These are phyloP conservation scores for Erethizon dorsatum DNA, from an alignment of 2,797 vertebrate genomes.

Conservation along the genomic window DNA sequence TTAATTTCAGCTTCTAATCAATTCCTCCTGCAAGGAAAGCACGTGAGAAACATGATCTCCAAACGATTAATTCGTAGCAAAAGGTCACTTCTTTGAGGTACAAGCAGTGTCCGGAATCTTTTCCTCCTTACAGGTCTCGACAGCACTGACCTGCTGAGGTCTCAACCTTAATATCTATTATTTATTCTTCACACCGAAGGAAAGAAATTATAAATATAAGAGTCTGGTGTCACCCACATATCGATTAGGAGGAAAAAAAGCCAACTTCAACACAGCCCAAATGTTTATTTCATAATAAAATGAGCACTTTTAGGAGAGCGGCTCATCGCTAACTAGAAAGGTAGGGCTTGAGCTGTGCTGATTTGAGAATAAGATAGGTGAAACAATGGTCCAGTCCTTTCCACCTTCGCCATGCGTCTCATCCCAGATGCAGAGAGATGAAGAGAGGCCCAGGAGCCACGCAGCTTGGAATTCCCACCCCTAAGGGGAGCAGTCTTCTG, in stretches of 20 bases:
- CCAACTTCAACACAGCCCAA: slow-evolving; percentile 21
- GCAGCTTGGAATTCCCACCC: background rate
- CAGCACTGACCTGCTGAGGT: slow-evolving; percentile 8
- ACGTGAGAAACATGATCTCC: slow-evolving; percentile 72
- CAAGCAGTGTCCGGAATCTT: slow-evolving; percentile 59
- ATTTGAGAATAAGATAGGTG: background rate
- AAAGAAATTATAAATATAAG: slow-evolving; percentile 6
- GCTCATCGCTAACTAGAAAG: background rate
- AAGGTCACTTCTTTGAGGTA: slow-evolving; percentile 72
- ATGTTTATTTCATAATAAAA: slow-evolving; percentile 51
- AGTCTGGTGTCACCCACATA: slow-evolving; percentile 9
- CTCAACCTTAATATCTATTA: slow-evolving; percentile 41
- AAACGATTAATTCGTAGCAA: slow-evolving; percentile 67
- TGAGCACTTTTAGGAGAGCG: background rate
- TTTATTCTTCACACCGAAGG: slow-evolving; percentile 57
- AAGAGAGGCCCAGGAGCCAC: background rate
- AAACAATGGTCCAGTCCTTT: background rate
- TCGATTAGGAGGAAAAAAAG: slow-evolving; percentile 1
- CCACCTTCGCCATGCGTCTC: background rate
- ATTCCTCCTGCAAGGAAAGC: slow-evolving; percentile 68
- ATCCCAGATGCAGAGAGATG: background rate
- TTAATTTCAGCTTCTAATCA: slow-evolving; percentile 78
- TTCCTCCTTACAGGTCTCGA: background rate
- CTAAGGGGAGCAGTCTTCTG: background rate
- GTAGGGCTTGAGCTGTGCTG: background rate